phyloP scores from a whole-genome alignment of 2,888 invertebrate species.

The Phymatocera aterrima region DNA sequence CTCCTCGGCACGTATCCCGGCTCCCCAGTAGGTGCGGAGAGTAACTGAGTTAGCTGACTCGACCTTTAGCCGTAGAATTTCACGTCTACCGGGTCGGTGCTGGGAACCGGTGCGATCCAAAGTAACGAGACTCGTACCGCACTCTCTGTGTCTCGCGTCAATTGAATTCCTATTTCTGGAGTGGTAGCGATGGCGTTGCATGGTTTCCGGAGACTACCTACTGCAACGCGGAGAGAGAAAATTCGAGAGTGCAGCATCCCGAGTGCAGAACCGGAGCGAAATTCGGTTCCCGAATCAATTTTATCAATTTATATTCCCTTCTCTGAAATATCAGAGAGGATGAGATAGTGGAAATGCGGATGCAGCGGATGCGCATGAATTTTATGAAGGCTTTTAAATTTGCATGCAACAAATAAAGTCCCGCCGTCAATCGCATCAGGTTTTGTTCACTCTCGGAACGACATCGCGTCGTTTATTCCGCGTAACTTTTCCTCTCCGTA shows the following conservation, averaged over 20 bases:
- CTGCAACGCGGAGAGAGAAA: not conserved
- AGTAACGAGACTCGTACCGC: slow-evolving; percentile 33
- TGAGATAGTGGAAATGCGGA: no score
- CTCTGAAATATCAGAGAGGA: no score
- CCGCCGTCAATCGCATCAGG: not conserved
- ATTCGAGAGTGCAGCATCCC: not conserved
- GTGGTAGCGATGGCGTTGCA: not conserved
- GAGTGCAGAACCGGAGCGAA: not conserved
- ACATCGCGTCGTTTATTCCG: not conserved
- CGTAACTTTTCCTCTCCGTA: not conserved
- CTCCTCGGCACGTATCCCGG: not conserved
- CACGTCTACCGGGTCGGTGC: slow-evolving; percentile 3
- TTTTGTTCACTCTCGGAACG: not conserved
- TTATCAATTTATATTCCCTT: not conserved
- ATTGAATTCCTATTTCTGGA: not conserved
- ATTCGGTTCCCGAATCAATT: not conserved
- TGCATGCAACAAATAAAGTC: not conserved
- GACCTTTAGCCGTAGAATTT: slow-evolving; percentile 25
- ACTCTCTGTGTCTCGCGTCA: not conserved
- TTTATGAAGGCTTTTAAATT: not conserved
- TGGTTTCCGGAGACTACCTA: not conserved
- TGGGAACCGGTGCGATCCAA: slow-evolving; percentile 29
- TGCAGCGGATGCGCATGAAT: no score
- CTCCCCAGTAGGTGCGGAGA: not conserved
- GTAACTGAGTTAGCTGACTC: slow-evolving; percentile 40